Percentiles rank a stretch among this genome's conserved stretches.
Evolutionary conservation across 1,140 invertebrate genomes (phyloP).

Genomic region (Drosophila leontia): DNA sequence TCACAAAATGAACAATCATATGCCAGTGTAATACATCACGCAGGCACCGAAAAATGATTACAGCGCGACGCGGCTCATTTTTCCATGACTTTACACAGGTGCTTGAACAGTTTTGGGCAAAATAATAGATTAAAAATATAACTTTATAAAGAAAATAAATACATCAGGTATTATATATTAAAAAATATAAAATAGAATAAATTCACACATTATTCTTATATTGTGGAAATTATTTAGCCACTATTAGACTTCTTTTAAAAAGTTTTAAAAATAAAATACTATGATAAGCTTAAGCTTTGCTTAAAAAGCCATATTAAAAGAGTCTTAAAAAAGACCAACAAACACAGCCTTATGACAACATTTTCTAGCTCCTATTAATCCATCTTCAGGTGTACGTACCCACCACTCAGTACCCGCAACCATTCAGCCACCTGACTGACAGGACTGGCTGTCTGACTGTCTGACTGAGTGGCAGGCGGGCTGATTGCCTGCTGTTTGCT

Average conservation of each 20-base stretch:
- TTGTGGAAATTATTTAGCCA: too few relatives aligned
- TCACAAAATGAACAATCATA: conserved; percentile 81
- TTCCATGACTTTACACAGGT: conserved; percentile 31
- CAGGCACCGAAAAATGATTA: conserved; percentile 63
- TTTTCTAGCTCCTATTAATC: background rate
- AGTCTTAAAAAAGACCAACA: too few relatives aligned
- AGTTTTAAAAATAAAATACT: too few relatives aligned
- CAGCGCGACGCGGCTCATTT: conserved; percentile 59
- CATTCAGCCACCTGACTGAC: conserved; percentile 15
- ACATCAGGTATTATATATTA: too few relatives aligned
- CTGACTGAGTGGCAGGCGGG: conserved; percentile 32
- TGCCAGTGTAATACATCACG: conserved; percentile 76
- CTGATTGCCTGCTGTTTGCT: conserved; percentile 58
- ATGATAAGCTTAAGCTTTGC: too few relatives aligned
- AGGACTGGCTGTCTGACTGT: conserved; percentile 48
- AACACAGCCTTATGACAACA: too few relatives aligned
- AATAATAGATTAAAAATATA: background rate
- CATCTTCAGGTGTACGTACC: background rate
- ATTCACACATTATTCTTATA: too few relatives aligned
- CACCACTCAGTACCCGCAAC: background rate
- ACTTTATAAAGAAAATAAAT: background rate
- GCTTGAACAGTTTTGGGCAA: background rate
- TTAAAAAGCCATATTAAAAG: too few relatives aligned
- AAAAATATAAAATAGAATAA: too few relatives aligned
- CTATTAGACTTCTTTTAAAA: too few relatives aligned